Evolutionary conservation across 2,888 invertebrate species (phyloP).

Genomic region (Margaritifera margaritifera): DNA sequence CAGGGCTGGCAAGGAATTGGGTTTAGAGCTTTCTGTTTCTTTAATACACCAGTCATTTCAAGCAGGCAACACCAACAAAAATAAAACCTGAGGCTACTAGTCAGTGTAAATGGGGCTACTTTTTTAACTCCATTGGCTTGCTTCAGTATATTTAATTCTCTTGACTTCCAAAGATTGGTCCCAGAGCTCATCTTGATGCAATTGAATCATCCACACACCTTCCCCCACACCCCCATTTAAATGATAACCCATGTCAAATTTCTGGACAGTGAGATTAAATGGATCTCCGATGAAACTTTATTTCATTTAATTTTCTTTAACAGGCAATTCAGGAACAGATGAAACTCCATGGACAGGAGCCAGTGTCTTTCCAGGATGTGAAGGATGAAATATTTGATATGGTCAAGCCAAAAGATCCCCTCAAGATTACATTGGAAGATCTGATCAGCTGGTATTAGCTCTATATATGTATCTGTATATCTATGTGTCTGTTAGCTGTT

Average conservation of each 20-base stretch:
- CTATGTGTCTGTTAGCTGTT: too few species aligned
- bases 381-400: slow-evolving; percentile 99
- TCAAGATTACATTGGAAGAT: slow-evolving; percentile 89
- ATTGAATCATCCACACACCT: not conserved
- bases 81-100: too few species aligned
- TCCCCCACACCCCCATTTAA: not conserved
- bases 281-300: not conserved
- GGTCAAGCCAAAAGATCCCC: slow-evolving; percentile 90
- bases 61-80: too few species aligned
- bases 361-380: slow-evolving; percentile 92
- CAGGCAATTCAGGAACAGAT: slow-evolving; percentile 94
- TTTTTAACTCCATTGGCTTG: too few species aligned
- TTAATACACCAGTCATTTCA: too few species aligned
- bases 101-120: too few species aligned
- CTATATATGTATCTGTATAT: not conserved
- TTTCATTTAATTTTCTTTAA: slow-evolving; percentile 24
- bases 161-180: not conserved
- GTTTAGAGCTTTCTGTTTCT: too few species aligned
- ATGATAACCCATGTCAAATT: not conserved
- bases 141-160: too few species aligned
- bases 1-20: too few species aligned
- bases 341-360: slow-evolving; percentile 89
- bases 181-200: not conserved
- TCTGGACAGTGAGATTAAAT: not conserved
- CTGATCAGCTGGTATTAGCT: slow-evolving; percentile 81